Evolutionary conservation across 2,113 vertebrate genomes (phyloP), one percentile per base, ranked within the genome.

Genomic region (Pseudorhombus dupliciocellatus): DNA sequence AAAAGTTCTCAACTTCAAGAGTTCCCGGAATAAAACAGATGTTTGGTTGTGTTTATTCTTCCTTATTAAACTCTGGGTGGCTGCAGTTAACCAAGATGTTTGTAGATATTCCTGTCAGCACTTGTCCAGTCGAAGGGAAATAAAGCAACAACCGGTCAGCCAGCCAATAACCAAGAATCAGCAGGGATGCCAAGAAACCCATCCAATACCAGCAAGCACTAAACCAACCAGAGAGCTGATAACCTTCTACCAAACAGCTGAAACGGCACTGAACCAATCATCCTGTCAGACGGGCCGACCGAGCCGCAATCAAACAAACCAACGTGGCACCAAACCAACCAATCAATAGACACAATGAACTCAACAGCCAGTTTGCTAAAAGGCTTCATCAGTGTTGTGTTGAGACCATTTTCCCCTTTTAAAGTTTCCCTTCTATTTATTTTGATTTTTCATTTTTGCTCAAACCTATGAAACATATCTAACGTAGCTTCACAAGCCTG

Each of bases 401-500:
- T 21, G 6, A n/a, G 20, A n/a, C 5, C 2, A 18, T 18, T 46
- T 20, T 7, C 34, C 4, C 16, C 42, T 46, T 46, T 46, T 1
- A 46, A 46, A 5, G 42, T 46, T 46, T 46, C 16, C 46, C 10
- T 7, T n/a, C 9, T 42, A 48, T 48, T 9, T 3, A 51, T 1
- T 57, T 64, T 40, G 7, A 67, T 24, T 22, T 59, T 30, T 54
- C 14, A 10, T 37, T 61, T 30, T 40, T 7, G 7, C 2, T 15
- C 20, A 50, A 3, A 52, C 65, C 28, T 46, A 34, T 73, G 63
- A 70, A 73, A 31, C 7, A 3, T 6, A 11, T 16, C 62, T 62
- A n/a, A 10, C 30, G 52, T 21, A 10, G 20, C 22, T 14, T 31
- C 9, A 7, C 22, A 18, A 18, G 53, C 44, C n/a, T 21, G 60